Evolutionary conservation across 1,140 invertebrate genomes (phyloP).

Genomic region (Eubasilissa regina): DNA sequence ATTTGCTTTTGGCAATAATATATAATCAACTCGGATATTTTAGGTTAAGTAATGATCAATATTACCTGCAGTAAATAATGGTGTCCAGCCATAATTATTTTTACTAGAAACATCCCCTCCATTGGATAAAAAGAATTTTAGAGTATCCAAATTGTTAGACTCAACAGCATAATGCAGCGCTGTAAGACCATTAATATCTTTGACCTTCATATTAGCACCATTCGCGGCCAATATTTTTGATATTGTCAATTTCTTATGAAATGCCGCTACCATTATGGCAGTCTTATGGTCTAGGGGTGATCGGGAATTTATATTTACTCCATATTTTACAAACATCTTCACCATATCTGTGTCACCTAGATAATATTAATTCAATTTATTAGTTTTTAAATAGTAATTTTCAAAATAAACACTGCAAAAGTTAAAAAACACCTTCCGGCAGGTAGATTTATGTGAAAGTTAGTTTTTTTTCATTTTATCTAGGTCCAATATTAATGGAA

Average conservation of each 20-base stretch:
- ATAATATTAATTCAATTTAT: neutral
- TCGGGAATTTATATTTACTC: conserved; percentile 62
- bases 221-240: neutral
- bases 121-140: conserved; percentile 65
- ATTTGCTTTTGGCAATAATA: no score
- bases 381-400: no score
- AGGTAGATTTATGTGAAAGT: no score
- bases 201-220: conserved; percentile 49
- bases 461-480: no score
- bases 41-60: neutral
- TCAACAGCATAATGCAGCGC: conserved; percentile 72
- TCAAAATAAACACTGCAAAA: no score
- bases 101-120: conserved; percentile 65
- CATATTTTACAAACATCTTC: conserved; percentile 67
- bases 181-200: conserved; percentile 66
- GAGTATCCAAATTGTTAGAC: conserved; percentile 65
- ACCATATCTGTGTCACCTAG: conserved; percentile 58
- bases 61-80: conserved; percentile 70
- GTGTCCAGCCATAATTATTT: conserved; percentile 72
- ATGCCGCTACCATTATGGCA: conserved; percentile 27
- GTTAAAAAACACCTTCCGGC: no score
- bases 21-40: no score
- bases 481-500: no score
- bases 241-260: conserved; percentile 2
- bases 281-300: conserved; percentile 23